phyloP scores from a whole-genome alignment of 2,888 invertebrate genomes.

The Icerya purchasi region DNA sequence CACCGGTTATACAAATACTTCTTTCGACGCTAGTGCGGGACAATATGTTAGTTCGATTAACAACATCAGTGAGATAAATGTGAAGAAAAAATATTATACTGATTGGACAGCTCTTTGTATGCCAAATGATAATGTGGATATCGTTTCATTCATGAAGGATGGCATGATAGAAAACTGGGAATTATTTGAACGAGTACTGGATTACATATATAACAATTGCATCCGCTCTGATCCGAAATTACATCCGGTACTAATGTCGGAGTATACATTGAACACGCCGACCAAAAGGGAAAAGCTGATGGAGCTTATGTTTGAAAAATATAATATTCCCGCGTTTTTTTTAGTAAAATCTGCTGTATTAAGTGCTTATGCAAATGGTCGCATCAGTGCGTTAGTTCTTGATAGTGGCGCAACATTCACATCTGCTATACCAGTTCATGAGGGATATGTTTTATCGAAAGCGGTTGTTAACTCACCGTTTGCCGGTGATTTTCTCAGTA shows the following conservation, averaged over 20 bases:
- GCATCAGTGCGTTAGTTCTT: slow-evolving; percentile 56
- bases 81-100: slow-evolving; percentile 53
- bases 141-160: slow-evolving; percentile 82
- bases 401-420: slow-evolving; percentile 96
- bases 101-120: slow-evolving; percentile 84
- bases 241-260: slow-evolving; percentile 93
- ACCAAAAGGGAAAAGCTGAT: slow-evolving; percentile 83
- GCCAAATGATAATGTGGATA: slow-evolving; percentile 44
- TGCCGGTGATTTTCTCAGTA: slow-evolving; percentile 81
- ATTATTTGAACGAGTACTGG: slow-evolving; percentile 82
- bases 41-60: too few relatives aligned
- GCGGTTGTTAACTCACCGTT: slow-evolving; percentile 87
- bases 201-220: slow-evolving; percentile 80
- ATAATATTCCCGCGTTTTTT: slow-evolving; percentile 93
- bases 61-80: slow-evolving; percentile 25
- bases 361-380: slow-evolving; percentile 89
- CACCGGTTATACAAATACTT: slow-evolving; percentile 22
- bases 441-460: slow-evolving; percentile 83
- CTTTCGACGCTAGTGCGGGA: too few relatives aligned
- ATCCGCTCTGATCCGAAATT: slow-evolving; percentile 83
- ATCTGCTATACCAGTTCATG: slow-evolving; percentile 87
- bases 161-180: slow-evolving; percentile 99
- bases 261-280: slow-evolving; percentile 87
- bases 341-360: slow-evolving; percentile 92
- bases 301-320: slow-evolving; percentile 95